phyloP scores from a whole-genome alignment of 2,113 vertebrate species.

The Malurus alboscapulatus region DNA sequence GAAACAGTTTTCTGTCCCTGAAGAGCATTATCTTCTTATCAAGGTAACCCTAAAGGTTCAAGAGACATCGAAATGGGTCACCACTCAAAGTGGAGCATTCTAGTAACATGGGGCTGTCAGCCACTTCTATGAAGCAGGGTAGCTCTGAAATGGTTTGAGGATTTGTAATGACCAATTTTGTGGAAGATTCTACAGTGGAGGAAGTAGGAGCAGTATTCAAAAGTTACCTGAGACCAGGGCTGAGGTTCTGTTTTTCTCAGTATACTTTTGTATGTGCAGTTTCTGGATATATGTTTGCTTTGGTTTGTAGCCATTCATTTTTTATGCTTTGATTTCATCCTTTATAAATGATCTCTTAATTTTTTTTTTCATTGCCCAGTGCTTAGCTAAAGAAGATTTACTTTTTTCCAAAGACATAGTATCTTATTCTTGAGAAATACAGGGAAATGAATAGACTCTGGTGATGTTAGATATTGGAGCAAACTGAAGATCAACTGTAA shows the following conservation, averaged over 20 bases:
- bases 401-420: not conserved
- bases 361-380: not conserved
- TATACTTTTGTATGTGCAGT: not conserved
- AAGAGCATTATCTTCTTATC: not conserved
- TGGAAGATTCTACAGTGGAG: not conserved
- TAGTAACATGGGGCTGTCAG: not conserved
- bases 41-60: not conserved
- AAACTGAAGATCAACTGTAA: not conserved
- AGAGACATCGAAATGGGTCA: not conserved
- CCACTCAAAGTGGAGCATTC: not conserved
- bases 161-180: not conserved
- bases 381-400: constrained; percentile 42
- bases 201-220: not conserved
- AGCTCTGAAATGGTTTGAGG: not conserved
- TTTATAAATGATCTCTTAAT: not conserved
- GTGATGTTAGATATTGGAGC: not conserved
- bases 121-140: not conserved
- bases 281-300: not conserved
- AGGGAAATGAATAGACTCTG: not conserved
- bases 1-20: not conserved
- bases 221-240: not conserved
- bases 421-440: not conserved
- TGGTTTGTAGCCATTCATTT: not conserved
- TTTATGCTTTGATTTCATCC: not conserved
- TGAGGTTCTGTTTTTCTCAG: not conserved